Evolutionary conservation across 2,113 vertebrate genomes (phyloP).

Genomic region (Perccottus glenii): DNA sequence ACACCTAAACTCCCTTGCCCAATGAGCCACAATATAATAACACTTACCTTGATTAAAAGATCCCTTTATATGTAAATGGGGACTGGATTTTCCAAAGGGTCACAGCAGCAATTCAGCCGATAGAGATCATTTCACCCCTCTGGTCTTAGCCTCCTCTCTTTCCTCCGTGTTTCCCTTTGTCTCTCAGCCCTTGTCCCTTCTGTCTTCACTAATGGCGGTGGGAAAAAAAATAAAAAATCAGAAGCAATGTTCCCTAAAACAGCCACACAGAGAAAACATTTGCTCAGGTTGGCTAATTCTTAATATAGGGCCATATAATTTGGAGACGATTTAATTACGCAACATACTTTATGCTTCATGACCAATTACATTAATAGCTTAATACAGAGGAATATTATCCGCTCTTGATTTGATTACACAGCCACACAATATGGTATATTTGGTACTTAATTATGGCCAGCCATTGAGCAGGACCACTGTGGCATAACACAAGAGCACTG

Average conservation of each 20-base stretch:
- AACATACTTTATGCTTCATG: slow-evolving; percentile 99
- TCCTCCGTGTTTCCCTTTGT: slow-evolving; percentile 64
- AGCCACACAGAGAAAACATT: slow-evolving; percentile 99
- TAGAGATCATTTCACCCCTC: slow-evolving; percentile 88
- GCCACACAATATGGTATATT: slow-evolving; percentile 99
- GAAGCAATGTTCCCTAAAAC: slow-evolving; percentile 99
- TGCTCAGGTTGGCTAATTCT: slow-evolving; percentile 99
- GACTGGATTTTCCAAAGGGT: slow-evolving; percentile 90
- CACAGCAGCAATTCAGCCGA: slow-evolving; percentile 86
- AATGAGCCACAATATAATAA: slow-evolving; percentile 99
- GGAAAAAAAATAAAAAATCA: slow-evolving; percentile 80
- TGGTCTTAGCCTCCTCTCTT: slow-evolving; percentile 75
- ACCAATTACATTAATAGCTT: slow-evolving; percentile 99
- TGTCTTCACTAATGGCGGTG: slow-evolving; percentile 92
- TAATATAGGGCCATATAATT: slow-evolving; percentile 99
- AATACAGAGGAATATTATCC: slow-evolving; percentile 99
- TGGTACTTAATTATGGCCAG: slow-evolving; percentile 99
- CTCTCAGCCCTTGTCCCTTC: slow-evolving; percentile 61
- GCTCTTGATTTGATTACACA: slow-evolving; percentile 99
- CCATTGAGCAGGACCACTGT: slow-evolving; percentile 93
- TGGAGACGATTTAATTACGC: slow-evolving; percentile 99
- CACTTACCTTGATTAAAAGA: slow-evolving; percentile 99
- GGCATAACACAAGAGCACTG: slow-evolving; percentile 82
- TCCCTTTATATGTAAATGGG: slow-evolving; percentile 99
- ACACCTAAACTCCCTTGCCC: slow-evolving; percentile 95